A percentile compares a stretch with the other conserved stretches of the same genome.
Evolutionary conservation across 2,888 invertebrate genomes (phyloP).

Genomic region (Camponotus fellah): DNA sequence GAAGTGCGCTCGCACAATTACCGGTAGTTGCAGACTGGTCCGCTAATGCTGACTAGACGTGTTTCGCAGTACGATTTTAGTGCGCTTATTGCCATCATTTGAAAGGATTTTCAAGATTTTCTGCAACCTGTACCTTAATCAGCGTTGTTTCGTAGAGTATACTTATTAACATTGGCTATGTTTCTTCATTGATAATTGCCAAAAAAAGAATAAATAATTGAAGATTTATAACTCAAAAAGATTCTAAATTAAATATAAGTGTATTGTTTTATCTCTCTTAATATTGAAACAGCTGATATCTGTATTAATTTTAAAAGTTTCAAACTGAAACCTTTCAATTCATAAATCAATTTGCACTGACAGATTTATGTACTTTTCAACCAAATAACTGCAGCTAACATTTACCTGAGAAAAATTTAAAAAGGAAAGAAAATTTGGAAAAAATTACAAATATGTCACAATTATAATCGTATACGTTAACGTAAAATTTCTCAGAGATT

Average conservation of each 20-base stretch:
- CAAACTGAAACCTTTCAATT: neutral
- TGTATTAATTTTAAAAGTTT: neutral
- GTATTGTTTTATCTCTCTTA: neutral
- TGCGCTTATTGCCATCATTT: slow-evolving; percentile 19
- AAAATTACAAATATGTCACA: neutral
- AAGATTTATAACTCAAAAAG: neutral
- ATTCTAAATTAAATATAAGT: neutral
- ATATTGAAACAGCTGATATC: neutral
- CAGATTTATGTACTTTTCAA: neutral
- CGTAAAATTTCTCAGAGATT: slow-evolving; percentile 7
- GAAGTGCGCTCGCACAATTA: slow-evolving; percentile 22
- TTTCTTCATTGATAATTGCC: neutral
- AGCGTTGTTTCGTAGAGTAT: neutral
- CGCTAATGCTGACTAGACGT: slow-evolving; percentile 40
- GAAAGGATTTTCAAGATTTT: neutral
- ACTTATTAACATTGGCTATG: neutral
- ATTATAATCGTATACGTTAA: neutral
- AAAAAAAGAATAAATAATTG: neutral
- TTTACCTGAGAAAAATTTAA: neutral
- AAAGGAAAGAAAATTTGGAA: neutral
- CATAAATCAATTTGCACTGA: neutral
- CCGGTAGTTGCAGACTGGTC: slow-evolving; percentile 20
- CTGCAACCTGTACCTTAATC: slow-evolving; percentile 25
- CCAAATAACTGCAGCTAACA: neutral
- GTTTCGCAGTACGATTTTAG: slow-evolving; percentile 7